Percentiles rank a stretch among this genome's conserved stretches.
phyloP scores from a whole-genome alignment of 1,140 invertebrate genomes.

The Brachionus calyciflorus region DNA sequence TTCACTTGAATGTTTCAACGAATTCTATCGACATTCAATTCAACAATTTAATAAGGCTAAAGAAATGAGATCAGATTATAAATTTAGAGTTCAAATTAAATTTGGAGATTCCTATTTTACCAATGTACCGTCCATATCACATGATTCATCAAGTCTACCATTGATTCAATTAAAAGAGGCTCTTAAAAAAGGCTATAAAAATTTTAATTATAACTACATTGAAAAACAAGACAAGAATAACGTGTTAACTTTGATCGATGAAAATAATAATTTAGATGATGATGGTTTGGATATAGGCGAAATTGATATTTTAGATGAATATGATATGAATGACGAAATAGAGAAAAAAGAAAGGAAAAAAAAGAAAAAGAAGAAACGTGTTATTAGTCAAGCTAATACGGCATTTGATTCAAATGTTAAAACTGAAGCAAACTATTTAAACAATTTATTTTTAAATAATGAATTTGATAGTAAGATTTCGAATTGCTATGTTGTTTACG shows the following conservation, averaged over 20 bases:
- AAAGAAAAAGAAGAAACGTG: not conserved
- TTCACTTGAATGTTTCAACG: not conserved
- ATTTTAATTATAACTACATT: not conserved
- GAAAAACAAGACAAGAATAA: not conserved
- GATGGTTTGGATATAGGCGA: not conserved
- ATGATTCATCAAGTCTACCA: not conserved
- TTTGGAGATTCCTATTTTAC: constrained; percentile 27
- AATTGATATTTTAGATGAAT: not conserved
- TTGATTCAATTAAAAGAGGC: not conserved
- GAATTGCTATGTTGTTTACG: not conserved
- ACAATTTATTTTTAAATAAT: not conserved
- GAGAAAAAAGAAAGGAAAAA: not conserved
- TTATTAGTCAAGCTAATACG: not conserved
- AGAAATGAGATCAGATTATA: constrained; percentile 9
- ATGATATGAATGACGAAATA: no score
- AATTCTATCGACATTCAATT: constrained; percentile 27
- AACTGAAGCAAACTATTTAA: not conserved
- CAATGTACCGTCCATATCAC: not conserved
- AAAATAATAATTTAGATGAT: not conserved
- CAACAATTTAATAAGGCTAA: constrained; percentile 21
- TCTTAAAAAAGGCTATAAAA: constrained; percentile 17
- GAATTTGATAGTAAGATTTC: constrained; percentile 7
- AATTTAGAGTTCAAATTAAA: not conserved
- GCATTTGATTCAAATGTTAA: constrained; percentile 17
- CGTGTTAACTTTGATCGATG: not conserved